phyloP scores from a whole-genome alignment of 30 jellyfish, hydroid and myxozoan genomes.

The Turritopsis dohrnii region DNA sequence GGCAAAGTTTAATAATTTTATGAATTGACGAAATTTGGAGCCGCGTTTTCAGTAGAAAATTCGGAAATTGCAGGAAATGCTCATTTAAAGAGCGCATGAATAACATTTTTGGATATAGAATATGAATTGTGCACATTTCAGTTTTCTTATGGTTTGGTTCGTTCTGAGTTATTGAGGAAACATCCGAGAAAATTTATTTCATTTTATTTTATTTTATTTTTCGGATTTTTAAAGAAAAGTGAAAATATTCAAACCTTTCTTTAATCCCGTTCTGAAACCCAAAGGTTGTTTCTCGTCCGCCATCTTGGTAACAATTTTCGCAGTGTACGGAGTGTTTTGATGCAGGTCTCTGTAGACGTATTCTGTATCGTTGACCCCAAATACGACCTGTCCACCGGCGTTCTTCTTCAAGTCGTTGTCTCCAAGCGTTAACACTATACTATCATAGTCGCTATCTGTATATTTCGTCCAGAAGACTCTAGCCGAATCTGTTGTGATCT shows the following conservation, averaged over 20 bases:
- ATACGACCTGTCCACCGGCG: background rate
- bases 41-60: too few relatives aligned
- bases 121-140: too few relatives aligned
- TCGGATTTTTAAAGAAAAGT: background rate
- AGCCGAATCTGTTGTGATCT: slow-evolving; percentile 1
- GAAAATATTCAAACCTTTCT: background rate
- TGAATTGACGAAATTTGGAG: too few relatives aligned
- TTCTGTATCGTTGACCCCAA: background rate
- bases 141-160: too few relatives aligned
- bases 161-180: too few relatives aligned
- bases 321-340: slow-evolving; percentile 11
- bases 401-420: background rate
- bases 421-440: background rate
- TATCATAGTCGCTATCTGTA: background rate
- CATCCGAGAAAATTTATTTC: background rate
- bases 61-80: background rate
- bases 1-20: too few relatives aligned
- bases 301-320: background rate
- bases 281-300: too few relatives aligned
- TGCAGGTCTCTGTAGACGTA: background rate
- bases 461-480: slow-evolving; percentile 18
- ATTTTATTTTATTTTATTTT: too few relatives aligned
- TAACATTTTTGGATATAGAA: too few relatives aligned
- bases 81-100: too few relatives aligned
- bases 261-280: slow-evolving; percentile 1